Evolutionary conservation across 2,797 vertebrate species (phyloP).

Genomic region (Enteromius paludinosus): DNA sequence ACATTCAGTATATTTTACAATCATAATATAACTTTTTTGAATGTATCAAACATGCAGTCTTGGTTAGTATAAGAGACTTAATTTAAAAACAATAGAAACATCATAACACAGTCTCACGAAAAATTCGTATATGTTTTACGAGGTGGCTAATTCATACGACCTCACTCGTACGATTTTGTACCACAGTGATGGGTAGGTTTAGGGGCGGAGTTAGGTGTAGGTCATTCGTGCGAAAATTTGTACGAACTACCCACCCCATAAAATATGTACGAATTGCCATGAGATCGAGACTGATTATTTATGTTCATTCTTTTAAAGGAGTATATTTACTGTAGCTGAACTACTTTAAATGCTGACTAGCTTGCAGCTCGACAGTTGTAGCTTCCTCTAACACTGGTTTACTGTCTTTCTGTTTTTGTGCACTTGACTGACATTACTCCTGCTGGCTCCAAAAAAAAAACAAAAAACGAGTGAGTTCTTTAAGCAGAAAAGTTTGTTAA

Average conservation of each 20-base stretch:
- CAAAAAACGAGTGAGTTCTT: constrained; percentile 3
- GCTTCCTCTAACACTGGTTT: constrained; percentile 11
- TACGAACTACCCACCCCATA: no score
- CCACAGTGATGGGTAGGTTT: no score
- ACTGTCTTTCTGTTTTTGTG: not conserved
- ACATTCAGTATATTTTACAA: not conserved
- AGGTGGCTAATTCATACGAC: no score
- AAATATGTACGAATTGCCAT: no score
- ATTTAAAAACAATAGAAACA: not conserved
- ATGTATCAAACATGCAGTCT: not conserved
- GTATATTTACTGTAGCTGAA: constrained; percentile 20
- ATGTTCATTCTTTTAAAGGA: no score
- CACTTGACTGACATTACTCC: not conserved
- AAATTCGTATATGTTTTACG: no score
- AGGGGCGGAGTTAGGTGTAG: no score
- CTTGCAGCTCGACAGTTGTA: not conserved
- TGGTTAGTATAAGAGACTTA: not conserved
- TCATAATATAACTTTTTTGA: not conserved
- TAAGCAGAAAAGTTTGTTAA: constrained; percentile 30
- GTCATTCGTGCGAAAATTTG: no score
- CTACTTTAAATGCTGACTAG: not conserved
- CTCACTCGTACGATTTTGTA: no score
- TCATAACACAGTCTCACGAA: no score
- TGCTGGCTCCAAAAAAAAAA: not conserved
- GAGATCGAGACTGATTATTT: no score